Conservation (phyloP, 2,888 invertebrate genomes). For the Calliopum simillimum region DNA sequence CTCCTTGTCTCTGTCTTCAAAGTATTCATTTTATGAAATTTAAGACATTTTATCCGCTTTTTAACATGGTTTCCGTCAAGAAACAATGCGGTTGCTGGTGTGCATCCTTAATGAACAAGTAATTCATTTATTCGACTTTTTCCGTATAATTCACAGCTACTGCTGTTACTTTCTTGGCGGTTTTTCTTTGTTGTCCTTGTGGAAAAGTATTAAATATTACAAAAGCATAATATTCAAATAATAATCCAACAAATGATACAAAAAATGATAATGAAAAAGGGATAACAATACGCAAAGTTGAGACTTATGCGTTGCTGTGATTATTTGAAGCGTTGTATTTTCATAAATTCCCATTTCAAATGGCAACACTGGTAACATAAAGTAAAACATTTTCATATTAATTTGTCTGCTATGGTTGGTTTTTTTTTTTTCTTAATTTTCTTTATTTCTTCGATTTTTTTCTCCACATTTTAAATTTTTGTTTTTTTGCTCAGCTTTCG, state of each 20-base stretch:
- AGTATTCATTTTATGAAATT: too few species aligned
- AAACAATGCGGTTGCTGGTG: too few species aligned
- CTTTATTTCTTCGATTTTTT: not conserved
- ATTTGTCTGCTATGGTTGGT: not conserved
- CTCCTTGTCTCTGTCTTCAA: not conserved
- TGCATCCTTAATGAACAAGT: too few species aligned
- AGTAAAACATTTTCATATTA: not conserved
- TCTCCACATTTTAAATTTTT: not conserved
- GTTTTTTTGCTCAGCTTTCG: not conserved
- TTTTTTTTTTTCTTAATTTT: not conserved
- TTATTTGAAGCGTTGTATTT: constrained; percentile 12
- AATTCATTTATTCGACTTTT: too few species aligned
- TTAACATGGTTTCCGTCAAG: too few species aligned
- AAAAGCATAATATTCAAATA: too few species aligned
- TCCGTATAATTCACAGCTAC: too few species aligned
- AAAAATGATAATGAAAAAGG: not conserved
- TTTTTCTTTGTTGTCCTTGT: too few species aligned
- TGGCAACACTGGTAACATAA: constrained; percentile 12
- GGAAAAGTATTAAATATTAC: too few species aligned
- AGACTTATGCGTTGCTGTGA: constrained; percentile 1
- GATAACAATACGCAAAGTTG: not conserved
- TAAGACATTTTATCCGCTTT: too few species aligned
- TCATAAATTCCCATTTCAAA: constrained; percentile 11
- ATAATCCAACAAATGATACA: too few species aligned
- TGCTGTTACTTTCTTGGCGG: too few species aligned